Evolutionary conservation across 2,113 vertebrate genomes (phyloP), one percentile per base, ranked within the genome.

Genomic region (Girardinichthys multiradiatus): DNA sequence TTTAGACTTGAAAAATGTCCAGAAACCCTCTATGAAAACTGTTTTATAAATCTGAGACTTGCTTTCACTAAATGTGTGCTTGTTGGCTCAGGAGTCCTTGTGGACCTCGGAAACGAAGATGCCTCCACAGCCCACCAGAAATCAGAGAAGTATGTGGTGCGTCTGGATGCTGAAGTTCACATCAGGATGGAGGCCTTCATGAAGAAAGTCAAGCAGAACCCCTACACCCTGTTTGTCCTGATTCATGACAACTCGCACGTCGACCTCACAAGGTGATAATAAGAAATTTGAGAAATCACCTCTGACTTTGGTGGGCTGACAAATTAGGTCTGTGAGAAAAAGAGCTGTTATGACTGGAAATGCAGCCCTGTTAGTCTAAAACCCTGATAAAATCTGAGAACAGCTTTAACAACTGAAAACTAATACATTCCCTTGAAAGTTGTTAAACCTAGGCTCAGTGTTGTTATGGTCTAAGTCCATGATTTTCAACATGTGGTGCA

Each of bases 221-320:
- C 97, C 0, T 98, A 97, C 82, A 99, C 98, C 0, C 93, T 99
- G 73, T 99, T 98, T 87, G 97, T 99, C 86, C 95, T 99, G 64
- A 97, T 99, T 69, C 98, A 99, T 57, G 98, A 99, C 91, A 96
- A 98, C 88, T 96, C 97, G 0, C 97, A 99, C 0, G 94, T 98
- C 14, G 97, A 99, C 91, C 93, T 98, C 79, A 98, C 97, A 35
- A 99, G 98, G 98, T 99, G 94, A 54, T 24, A 17, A 54, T 10
- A n/a, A 54, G 9, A 27, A 59, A 31, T 29, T 30, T 31, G 24
- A 13, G 5, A 68, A 73, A 29, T 4, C 57, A 8, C 29, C 9
- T 12, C 17, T 61, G 35, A 61, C 74, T 72, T 79, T 39, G 14
- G 31, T 35, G 24, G 42, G 28, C n/a, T 35, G 4, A 37, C 42